Evolutionary conservation across 64 coral and sea anemone genomes (phyloP).

Genomic region (Montipora sp.): DNA sequence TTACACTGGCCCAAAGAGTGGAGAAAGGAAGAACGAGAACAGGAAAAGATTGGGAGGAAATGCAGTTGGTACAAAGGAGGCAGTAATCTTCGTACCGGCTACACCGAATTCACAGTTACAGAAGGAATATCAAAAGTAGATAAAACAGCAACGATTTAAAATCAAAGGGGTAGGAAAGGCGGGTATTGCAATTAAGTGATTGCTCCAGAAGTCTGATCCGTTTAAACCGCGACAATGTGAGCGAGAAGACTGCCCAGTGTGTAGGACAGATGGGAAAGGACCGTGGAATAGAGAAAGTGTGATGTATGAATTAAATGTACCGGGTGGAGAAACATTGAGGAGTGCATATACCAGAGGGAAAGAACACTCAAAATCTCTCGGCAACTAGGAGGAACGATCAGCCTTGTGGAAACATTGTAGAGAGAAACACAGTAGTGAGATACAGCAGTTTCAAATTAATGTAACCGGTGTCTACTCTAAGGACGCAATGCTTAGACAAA

Average conservation of each 20-base stretch:
- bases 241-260: constrained; percentile 42
- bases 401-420: constrained; percentile 13
- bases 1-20: constrained; percentile 40
- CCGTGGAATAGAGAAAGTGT: not conserved
- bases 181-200: constrained; percentile 6
- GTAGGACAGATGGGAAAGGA: constrained; percentile 40
- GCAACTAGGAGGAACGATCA: not conserved
- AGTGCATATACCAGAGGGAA: constrained; percentile 2
- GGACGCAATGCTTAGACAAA: constrained; percentile 25
- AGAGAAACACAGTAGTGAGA: constrained; percentile 16
- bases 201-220: constrained; percentile 58
- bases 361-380: not conserved
- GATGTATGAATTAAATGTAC: constrained; percentile 22
- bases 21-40: not conserved
- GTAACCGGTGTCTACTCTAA: constrained; percentile 34
- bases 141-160: not conserved
- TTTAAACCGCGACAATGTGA: constrained; percentile 31
- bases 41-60: constrained; percentile 14
- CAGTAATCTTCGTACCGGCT: constrained; percentile 57
- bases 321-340: not conserved
- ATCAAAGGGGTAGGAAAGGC: constrained; percentile 39
- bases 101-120: constrained; percentile 19
- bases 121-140: not conserved
- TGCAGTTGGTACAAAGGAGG: constrained; percentile 35
- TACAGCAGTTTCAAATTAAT: constrained; percentile 25